phyloP scores from a whole-genome alignment of 2,113 vertebrate species.

The Pteruthius melanotis region DNA sequence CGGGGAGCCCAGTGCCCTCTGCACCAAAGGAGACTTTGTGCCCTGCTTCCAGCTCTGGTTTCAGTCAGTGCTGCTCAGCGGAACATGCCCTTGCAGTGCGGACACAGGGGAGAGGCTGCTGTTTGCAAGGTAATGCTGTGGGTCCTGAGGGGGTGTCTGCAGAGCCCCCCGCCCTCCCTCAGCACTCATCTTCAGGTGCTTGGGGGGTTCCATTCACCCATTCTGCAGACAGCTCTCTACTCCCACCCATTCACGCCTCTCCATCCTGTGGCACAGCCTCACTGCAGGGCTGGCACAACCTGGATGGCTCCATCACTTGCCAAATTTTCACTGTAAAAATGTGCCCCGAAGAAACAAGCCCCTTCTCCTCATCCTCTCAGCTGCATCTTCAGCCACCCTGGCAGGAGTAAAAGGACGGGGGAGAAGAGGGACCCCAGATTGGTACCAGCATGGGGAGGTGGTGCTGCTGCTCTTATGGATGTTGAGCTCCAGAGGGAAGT shows the following conservation, averaged over 20 bases:
- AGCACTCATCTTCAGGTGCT: not conserved
- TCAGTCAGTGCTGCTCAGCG: not conserved
- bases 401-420: not conserved
- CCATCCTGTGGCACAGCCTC: not conserved
- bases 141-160: not conserved
- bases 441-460: not conserved
- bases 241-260: not conserved
- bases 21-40: not conserved
- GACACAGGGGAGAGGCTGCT: not conserved
- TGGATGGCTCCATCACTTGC: rapidly evolving
- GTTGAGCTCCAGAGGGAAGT: not conserved
- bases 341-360: rapidly evolving
- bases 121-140: rapidly evolving
- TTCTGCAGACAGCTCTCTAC: not conserved
- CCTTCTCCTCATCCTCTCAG: not conserved
- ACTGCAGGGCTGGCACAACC: rapidly evolving
- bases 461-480: not conserved
- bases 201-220: not conserved
- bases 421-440: not conserved
- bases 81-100: not conserved
- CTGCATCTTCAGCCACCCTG: not conserved
- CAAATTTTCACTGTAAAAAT: not conserved
- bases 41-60: rapidly evolving
- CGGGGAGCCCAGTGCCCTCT: rapidly evolving
- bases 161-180: not conserved